phyloP scores from a whole-genome alignment of 2,113 vertebrate species.

The Xiphorhynchus elegans region DNA sequence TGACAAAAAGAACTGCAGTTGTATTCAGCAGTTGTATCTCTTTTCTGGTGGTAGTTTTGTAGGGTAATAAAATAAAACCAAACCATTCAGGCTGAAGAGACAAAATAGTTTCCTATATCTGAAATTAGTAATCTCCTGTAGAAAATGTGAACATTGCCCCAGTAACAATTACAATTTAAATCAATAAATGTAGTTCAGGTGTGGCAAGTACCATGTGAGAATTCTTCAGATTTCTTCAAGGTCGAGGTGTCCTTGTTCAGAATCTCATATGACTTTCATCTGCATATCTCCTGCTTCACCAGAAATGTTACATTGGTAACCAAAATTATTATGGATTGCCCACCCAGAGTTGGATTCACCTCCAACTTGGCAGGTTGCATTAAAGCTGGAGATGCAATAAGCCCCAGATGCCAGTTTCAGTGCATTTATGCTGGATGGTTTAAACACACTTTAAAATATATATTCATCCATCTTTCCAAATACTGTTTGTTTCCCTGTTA shows the following conservation, averaged over 20 bases:
- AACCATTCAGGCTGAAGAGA: not conserved
- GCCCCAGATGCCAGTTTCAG: not conserved
- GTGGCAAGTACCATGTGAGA: not conserved
- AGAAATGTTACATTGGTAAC: not conserved
- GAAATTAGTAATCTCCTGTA: not conserved
- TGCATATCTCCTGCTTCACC: not conserved
- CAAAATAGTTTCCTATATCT: not conserved
- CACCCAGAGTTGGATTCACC: not conserved
- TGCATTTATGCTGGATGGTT: not conserved
- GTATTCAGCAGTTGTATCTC: not conserved
- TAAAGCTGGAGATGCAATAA: not conserved
- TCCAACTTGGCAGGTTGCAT: not conserved
- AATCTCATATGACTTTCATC: not conserved
- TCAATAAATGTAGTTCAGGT: not conserved
- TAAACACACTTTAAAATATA: not conserved
- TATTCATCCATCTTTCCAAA: not conserved
- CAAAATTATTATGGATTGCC: not conserved
- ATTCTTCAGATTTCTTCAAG: not conserved
- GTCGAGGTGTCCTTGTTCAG: not conserved
- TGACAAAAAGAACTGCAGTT: not conserved
- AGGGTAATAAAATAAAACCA: not conserved
- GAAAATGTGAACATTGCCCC: not conserved
- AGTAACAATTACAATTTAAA: not conserved
- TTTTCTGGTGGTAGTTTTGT: not conserved
- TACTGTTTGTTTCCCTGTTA: not conserved